Evolutionary conservation across 1,140 invertebrate genomes (phyloP), one percentile per base, ranked within the genome.

Genomic region (Trinorchestia longiramus): DNA sequence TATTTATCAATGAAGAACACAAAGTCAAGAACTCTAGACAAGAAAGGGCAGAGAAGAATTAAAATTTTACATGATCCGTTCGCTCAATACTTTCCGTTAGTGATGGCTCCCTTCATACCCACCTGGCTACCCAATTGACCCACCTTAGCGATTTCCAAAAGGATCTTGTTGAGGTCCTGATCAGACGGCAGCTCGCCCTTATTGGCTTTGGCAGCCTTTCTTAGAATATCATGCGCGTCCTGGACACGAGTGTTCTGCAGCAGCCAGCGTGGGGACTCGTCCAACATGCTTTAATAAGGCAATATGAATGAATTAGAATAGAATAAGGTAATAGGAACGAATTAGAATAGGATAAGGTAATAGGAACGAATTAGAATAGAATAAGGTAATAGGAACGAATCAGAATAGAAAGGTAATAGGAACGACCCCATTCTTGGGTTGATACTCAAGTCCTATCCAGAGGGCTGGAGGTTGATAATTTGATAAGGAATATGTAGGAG

Each of bases 221-320:
- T 91, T 19, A 96, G 44, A 87, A 96, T 42, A 0, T 41, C 23
- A 36, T 88, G 88, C 0, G 95, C 95, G 43, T 96, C 95, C 45
- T 96, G 42, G 23, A 96, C 0, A 19, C 95, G 87, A 28, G 43
- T 44, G 19, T 91, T 91, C 53, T 96, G 95, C 43, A 96, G 87
- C 47, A 96, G 95, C 95, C 95, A 96, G n/a, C 95, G 62, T 17
- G 95, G 95, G 47, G 95, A 96, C 87, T 96, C 95, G 41, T 96
- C 95, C 77, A 96, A 44, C 4, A 96, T 17, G n/a, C 95, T 96
- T 23, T 53, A 44, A 95, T 28, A 40, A 40, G 62, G 40, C 17
- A 77, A 77, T 77, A 19, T 40, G n/a, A n/a, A n/a, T n/a, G n/a
- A n/a, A n/a, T n/a, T n/a, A n/a, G n/a, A n/a, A n/a, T n/a, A n/a